Evolutionary conservation across 2,888 invertebrate species (phyloP), one percentile per base, ranked within the genome.

Genomic region (Galerucella calmariensis): DNA sequence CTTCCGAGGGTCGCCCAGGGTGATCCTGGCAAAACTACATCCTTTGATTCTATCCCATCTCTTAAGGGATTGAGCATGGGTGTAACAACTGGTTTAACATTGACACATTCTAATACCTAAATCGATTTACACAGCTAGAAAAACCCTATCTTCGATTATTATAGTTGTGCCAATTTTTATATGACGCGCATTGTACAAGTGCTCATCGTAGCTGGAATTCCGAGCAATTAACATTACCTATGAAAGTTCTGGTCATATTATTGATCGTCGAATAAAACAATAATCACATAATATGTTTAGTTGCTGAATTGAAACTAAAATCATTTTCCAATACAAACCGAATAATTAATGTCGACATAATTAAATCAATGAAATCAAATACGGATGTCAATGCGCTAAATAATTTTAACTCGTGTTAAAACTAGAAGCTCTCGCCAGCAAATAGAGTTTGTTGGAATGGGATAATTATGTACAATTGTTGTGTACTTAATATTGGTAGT

Each of bases 281-380:
- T 65, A 71, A 71, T 71, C 56, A 71, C 58, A 56, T 71, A 71
- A 65, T 56, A 16, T 44, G 56, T 71, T 65, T 58, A 65, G 56
- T 44, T 71, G 56, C 58, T 58, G 58, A 71, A 65, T 56, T 53
- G 71, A 65, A 44, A 46, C 65, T 58, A 12, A 65, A 71, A 65
- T 65, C 20, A 71, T 71, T 71, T 16, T n/a, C 53, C 16, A 65
- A 46, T 71, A 56, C 65, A 41, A 58, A 44, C 51, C 56, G 65
- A 24, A 65, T 71, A 71, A 71, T 71, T 65, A 71, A 65, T 65
- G 63, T 65, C 71, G 56, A 71, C 65, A 58, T 65, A 71, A 71
- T 71, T 65, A 65, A 71, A 65, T 71, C 71, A 71, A 65, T 70
- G 70, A 27, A 63, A 51, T 63, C 70, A 65, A 46, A 65, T 20